Percentiles rank a stretch among this genome's conserved stretches.
These are phyloP conservation scores for Tachina grossa DNA, from an alignment of 2,888 invertebrate genomes.

Conservation along the genomic window DNA sequence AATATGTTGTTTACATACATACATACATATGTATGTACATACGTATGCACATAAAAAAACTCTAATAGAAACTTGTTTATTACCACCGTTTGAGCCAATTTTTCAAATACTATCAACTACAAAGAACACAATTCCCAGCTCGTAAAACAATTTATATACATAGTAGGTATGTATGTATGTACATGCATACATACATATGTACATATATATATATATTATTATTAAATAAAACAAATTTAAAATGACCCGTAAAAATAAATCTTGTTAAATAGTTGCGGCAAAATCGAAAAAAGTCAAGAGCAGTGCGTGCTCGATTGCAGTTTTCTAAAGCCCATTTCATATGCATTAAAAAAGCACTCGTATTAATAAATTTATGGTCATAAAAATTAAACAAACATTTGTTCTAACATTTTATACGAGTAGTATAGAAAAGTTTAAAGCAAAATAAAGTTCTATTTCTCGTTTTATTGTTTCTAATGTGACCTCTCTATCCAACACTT, in stretches of 20 bases:
- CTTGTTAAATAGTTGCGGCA: background rate
- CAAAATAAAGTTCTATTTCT: too few species aligned
- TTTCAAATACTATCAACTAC: background rate
- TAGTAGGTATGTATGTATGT: too few species aligned
- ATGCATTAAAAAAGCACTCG: background rate
- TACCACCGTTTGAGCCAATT: background rate
- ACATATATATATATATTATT: too few species aligned
- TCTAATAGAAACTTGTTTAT: background rate
- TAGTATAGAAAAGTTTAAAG: background rate
- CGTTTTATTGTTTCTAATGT: too few species aligned
- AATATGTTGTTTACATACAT: too few species aligned
- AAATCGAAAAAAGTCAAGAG: constrained; percentile 11
- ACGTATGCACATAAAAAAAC: background rate
- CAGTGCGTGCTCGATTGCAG: constrained; percentile 32
- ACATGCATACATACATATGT: too few species aligned
- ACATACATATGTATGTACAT: too few species aligned
- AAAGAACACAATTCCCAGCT: constrained; percentile 5
- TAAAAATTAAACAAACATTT: constrained; percentile 12
- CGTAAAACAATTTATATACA: constrained; percentile 25
- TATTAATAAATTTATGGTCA: constrained; percentile 12
- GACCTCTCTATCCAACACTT: background rate
- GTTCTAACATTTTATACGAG: background rate
- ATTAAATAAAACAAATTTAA: constrained; percentile 1
- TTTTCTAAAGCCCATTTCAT: constrained; percentile 7
- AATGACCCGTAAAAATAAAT: constrained; percentile 41